A percentile compares a stretch with the other conserved stretches of the same genome.
Evolutionary conservation across 2,888 invertebrate genomes (phyloP).

Genomic region (Thecophora atra): DNA sequence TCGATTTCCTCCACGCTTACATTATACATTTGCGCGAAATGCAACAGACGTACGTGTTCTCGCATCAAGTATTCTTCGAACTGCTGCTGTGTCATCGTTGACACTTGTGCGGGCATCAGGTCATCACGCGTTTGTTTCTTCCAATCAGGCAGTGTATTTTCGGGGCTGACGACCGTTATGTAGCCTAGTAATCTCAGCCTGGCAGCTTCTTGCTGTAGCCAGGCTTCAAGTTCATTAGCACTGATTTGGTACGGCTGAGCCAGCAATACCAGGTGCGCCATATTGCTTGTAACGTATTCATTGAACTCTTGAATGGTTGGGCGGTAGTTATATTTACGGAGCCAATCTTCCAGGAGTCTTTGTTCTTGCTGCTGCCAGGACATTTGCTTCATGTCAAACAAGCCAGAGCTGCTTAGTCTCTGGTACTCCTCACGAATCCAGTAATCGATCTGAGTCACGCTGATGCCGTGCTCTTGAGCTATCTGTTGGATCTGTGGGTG

Average conservation of each 20-base stretch:
- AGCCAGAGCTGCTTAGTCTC: conserved; percentile 53
- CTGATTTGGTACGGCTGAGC: conserved; percentile 58
- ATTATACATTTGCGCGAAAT: conserved; percentile 54
- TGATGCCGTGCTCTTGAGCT: conserved; percentile 56
- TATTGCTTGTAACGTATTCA: conserved; percentile 55
- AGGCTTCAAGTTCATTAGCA: conserved; percentile 59
- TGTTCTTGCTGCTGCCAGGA: conserved; percentile 60
- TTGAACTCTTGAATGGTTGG: conserved; percentile 54
- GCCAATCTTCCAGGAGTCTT: conserved; percentile 54
- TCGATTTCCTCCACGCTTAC: conserved; percentile 57
- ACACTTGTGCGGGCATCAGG: conserved; percentile 50
- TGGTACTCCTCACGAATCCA: conserved; percentile 56
- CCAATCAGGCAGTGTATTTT: conserved; percentile 47
- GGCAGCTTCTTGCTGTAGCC: conserved; percentile 59
- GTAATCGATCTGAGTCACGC: conserved; percentile 56
- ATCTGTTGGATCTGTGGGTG: conserved; percentile 52
- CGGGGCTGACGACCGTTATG: conserved; percentile 37
- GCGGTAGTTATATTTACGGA: conserved; percentile 53
- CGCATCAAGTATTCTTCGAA: conserved; percentile 54
- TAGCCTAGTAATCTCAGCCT: conserved; percentile 54
- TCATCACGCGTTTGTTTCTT: conserved; percentile 52
- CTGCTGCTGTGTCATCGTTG: conserved; percentile 54
- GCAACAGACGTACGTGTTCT: conserved; percentile 52
- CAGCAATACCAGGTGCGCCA: conserved; percentile 53
- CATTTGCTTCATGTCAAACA: conserved; percentile 54